Percentiles rank a stretch among this genome's conserved stretches.
phyloP scores from a whole-genome alignment of 2,113 vertebrate genomes.

The Stigmatopora nigra region DNA sequence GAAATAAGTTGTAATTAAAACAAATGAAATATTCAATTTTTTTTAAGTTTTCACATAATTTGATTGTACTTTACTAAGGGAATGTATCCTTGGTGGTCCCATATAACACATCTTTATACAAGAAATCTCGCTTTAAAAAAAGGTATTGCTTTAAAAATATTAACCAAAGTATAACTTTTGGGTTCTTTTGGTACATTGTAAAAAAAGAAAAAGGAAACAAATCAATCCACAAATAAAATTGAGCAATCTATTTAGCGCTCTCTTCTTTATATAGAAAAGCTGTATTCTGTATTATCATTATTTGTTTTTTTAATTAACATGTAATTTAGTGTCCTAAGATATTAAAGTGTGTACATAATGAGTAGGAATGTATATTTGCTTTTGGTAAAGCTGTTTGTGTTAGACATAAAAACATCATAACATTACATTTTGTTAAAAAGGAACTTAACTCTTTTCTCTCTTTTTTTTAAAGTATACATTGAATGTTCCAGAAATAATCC shows the following conservation, averaged over 20 bases:
- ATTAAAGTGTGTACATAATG: constrained; percentile 9
- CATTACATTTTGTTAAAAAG: constrained; percentile 1
- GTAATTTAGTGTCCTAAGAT: constrained; percentile 30
- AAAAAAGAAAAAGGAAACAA: constrained; percentile 30
- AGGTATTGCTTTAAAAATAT: constrained; percentile 40
- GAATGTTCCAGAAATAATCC: no score
- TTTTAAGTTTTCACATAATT: constrained; percentile 8
- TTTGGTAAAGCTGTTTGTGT: constrained; percentile 14
- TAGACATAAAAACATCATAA: neutral
- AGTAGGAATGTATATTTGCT: constrained; percentile 19
- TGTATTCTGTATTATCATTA: constrained; percentile 1
- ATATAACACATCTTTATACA: constrained; percentile 15
- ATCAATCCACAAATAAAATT: constrained; percentile 31
- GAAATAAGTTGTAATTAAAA: constrained; percentile 26
- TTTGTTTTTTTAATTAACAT: neutral
- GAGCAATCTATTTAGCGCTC: constrained; percentile 25
- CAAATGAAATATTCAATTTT: constrained; percentile 16
- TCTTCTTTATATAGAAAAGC: constrained; percentile 21
- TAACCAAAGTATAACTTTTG: constrained; percentile 32
- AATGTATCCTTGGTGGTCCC: constrained; percentile 39
- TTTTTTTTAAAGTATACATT: neutral
- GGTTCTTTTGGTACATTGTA: constrained; percentile 41
- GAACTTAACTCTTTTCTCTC: no score
- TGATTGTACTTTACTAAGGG: constrained; percentile 50
- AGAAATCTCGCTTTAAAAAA: constrained; percentile 25